Evolutionary conservation across 2,797 vertebrate genomes (phyloP), one percentile per base, ranked within the genome.

Genomic region (Sardinella longiceps): DNA sequence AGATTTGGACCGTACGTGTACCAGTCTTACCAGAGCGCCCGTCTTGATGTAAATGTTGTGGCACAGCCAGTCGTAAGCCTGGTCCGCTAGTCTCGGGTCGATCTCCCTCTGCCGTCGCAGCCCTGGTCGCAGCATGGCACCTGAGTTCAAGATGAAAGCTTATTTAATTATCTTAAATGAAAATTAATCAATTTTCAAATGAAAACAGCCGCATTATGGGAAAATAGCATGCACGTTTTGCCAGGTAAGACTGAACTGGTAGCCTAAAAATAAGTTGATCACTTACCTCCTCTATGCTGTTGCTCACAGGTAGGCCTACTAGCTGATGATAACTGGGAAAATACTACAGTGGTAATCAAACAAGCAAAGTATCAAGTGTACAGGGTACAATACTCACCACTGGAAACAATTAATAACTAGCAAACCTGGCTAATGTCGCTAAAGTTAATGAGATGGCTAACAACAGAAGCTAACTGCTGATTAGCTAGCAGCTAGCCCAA

Each of bases 121-220:
- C n/a, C n/a, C n/a, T n/a, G n/a, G n/a, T n/a, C n/a, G n/a, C 63
- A 70, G 63, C 63, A 70, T 70, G 14, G 14, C 63, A 70, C 63
- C 63, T 37, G 63, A n/a, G n/a, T n/a, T n/a, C n/a, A n/a, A n/a
- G n/a, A n/a, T n/a, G n/a, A n/a, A n/a, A n/a, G n/a, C n/a, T n/a
- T n/a, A n/a, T n/a, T n/a, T n/a, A n/a, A n/a, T n/a, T n/a, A n/a
- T n/a, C n/a, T n/a, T n/a, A n/a, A n/a, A n/a, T n/a, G n/a, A n/a
- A n/a, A n/a, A n/a, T n/a, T n/a, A n/a, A n/a, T n/a, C n/a, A n/a
- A n/a, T n/a, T n/a, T n/a, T n/a, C n/a, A n/a, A n/a, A n/a, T n/a
- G n/a, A n/a, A n/a, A n/a, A n/a, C n/a, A n/a, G n/a, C n/a, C n/a
- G n/a, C 43, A 43, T 7, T n/a, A n/a, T n/a, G 50, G 50, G 50